Evolutionary conservation across 2,888 invertebrate genomes (phyloP).

Genomic region (Hirtodrosophila confusa): DNA sequence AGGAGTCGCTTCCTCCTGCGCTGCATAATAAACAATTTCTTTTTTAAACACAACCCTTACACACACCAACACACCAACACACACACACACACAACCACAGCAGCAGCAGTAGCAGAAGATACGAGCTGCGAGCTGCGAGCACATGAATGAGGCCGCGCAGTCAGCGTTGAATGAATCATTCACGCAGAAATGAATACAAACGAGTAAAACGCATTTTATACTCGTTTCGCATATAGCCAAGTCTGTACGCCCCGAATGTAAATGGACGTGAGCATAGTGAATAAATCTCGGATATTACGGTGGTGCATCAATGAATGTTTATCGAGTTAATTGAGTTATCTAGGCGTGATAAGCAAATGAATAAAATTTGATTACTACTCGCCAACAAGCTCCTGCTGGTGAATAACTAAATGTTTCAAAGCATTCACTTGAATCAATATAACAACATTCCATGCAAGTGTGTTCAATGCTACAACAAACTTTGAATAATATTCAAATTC

Average conservation of each 20-base stretch:
- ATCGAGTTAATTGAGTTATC: constrained; percentile 24
- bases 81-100: constrained; percentile 1
- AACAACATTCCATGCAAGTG: too few species aligned
- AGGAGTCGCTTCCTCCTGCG: constrained; percentile 30
- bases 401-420: too few species aligned
- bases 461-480: too few species aligned
- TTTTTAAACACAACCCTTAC: constrained; percentile 51
- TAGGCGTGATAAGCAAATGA: constrained; percentile 6
- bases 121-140: constrained; percentile 13
- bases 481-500: too few species aligned
- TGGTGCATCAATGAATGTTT: constrained; percentile 25
- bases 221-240: neutral
- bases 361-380: constrained; percentile 2
- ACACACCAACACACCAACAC: constrained; percentile 18
- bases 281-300: constrained; percentile 26
- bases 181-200: constrained; percentile 65
- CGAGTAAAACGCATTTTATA: constrained; percentile 25
- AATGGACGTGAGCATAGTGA: constrained; percentile 18
- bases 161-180: constrained; percentile 69
- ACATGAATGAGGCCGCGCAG: constrained; percentile 51
- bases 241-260: neutral
- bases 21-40: constrained; percentile 72
- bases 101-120: constrained; percentile 27
- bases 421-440: too few species aligned
- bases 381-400: too few species aligned